phyloP scores from a whole-genome alignment of 2,888 invertebrate genomes.

The Agriopis marginaria region DNA sequence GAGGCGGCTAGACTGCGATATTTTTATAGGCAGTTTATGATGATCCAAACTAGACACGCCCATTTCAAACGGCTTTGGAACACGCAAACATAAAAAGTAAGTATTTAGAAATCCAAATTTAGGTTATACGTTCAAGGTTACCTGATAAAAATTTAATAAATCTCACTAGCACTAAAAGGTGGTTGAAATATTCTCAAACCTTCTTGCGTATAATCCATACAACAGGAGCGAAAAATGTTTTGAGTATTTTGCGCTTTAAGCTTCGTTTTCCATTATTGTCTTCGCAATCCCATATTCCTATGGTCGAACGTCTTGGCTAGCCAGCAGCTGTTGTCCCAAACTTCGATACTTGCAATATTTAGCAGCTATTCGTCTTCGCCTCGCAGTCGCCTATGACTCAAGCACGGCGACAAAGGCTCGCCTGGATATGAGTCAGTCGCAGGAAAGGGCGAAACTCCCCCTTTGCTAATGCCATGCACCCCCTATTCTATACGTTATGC shows the following conservation, averaged over 20 bases:
- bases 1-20: conserved; percentile 29
- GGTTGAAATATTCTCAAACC: too few relatives aligned
- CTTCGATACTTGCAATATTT: not conserved
- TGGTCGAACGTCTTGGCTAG: not conserved
- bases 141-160: too few relatives aligned
- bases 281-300: not conserved
- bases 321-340: not conserved
- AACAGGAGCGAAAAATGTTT: too few relatives aligned
- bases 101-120: not conserved
- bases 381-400: conserved; percentile 26
- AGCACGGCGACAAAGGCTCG: conserved; percentile 9
- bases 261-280: too few relatives aligned
- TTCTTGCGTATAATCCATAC: too few relatives aligned
- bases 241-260: too few relatives aligned
- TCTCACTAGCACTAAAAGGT: too few relatives aligned
- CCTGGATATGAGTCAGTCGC: conserved; percentile 51
- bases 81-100: conserved; percentile 16
- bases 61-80: conserved; percentile 1
- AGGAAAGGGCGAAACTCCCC: conserved; percentile 54
- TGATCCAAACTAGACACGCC: conserved; percentile 11
- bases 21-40: conserved; percentile 24
- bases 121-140: not conserved
- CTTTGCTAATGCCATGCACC: conserved; percentile 53
- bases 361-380: not conserved
- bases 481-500: conserved; percentile 42